phyloP scores from a whole-genome alignment of 1,140 invertebrate genomes.

The Pararge aegeria region DNA sequence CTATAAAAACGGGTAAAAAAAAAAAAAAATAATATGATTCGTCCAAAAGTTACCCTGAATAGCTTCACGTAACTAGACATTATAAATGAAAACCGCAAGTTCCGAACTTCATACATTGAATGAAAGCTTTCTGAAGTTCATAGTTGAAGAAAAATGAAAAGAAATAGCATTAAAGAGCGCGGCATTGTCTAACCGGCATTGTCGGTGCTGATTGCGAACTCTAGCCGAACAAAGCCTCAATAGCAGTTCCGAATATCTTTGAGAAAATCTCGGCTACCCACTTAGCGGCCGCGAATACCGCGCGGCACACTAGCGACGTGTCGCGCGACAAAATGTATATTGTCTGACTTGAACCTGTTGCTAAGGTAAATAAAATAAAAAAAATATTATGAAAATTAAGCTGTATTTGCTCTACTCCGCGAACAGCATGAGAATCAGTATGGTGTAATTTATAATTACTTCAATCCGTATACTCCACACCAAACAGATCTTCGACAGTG shows the following conservation, averaged over 20 bases:
- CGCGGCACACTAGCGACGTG: not conserved
- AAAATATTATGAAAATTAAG: too few relatives aligned
- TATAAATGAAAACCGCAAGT: too few relatives aligned
- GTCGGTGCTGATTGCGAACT: slow-evolving; percentile 22
- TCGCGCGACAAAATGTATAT: not conserved
- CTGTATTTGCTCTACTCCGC: too few relatives aligned
- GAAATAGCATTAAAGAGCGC: slow-evolving; percentile 14
- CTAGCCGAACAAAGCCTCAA: slow-evolving; percentile 18
- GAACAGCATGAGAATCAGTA: too few relatives aligned
- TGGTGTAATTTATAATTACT: too few relatives aligned
- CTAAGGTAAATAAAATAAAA: not conserved
- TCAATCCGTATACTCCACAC: too few relatives aligned
- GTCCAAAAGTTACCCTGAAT: too few relatives aligned
- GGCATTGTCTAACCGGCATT: slow-evolving; percentile 20
- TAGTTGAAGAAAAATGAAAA: slow-evolving; percentile 7
- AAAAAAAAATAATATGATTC: too few relatives aligned
- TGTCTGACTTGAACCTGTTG: not conserved
- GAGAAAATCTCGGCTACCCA: slow-evolving; percentile 18
- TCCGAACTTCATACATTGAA: too few relatives aligned
- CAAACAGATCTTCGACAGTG: too few relatives aligned
- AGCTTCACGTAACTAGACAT: too few relatives aligned
- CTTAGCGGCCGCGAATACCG: slow-evolving; percentile 34
- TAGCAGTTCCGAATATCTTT: slow-evolving; percentile 16
- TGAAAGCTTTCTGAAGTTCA: not conserved
- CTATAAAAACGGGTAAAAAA: too few relatives aligned